A percentile compares a stretch with the other conserved stretches of the same genome.
phyloP scores from a whole-genome alignment of 2,888 invertebrate genomes.

The Dasysyrphus albostriatus region DNA sequence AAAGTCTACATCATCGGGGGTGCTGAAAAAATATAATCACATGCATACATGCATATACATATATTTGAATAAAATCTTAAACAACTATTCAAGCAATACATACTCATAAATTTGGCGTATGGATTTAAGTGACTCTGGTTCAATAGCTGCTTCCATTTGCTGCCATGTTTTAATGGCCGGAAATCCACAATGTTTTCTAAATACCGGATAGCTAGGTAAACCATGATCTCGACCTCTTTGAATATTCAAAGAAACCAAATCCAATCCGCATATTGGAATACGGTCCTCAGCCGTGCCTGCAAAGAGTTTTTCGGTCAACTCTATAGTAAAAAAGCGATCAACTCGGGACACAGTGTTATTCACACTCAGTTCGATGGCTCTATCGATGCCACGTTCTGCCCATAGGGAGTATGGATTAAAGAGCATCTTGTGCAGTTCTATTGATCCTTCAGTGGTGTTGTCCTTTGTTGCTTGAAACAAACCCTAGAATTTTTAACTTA shows the following conservation, averaged over 20 bases:
- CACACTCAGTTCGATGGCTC: constrained; percentile 88
- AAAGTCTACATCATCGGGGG: constrained; percentile 93
- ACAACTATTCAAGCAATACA: constrained; percentile 70
- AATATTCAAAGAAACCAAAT: constrained; percentile 94
- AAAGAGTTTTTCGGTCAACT: constrained; percentile 83
- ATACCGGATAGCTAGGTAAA: constrained; percentile 90
- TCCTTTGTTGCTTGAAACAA: constrained; percentile 88
- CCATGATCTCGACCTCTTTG: constrained; percentile 96
- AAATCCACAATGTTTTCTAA: constrained; percentile 91
- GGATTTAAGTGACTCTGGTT: constrained; percentile 86
- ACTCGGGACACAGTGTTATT: constrained; percentile 86
- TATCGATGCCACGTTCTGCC: constrained; percentile 86
- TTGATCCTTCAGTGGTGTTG: constrained; percentile 86
- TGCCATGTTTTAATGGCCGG: constrained; percentile 86
- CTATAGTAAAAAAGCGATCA: constrained; percentile 82
- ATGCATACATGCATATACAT: too few species aligned
- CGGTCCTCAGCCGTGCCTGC: constrained; percentile 78
- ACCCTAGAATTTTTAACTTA: constrained; percentile 84
- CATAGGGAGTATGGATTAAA: constrained; percentile 92
- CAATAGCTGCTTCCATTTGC: constrained; percentile 87
- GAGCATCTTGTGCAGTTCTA: constrained; percentile 91
- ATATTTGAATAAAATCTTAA: not conserved
- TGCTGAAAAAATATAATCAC: constrained; percentile 81
- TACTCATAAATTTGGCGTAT: constrained; percentile 88
- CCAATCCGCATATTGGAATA: constrained; percentile 88